Conservation (phyloP, 2,113 vertebrate genomes). For the Tauraco erythrolophus region DNA sequence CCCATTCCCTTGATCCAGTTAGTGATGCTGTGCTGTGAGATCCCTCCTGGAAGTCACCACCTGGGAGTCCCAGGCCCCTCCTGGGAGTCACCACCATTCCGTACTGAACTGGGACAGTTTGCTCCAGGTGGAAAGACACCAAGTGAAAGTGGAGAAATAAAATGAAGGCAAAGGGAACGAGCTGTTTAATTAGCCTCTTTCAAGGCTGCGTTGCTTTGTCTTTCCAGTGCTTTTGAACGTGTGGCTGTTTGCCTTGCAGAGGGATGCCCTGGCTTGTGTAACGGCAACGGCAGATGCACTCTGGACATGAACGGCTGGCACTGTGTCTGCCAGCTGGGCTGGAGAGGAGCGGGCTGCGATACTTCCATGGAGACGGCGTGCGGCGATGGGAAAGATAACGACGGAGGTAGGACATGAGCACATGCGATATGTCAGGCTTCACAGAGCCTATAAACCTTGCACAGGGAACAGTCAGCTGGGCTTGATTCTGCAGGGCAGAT, state of each 20-base stretch:
- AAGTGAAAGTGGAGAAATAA: neutral
- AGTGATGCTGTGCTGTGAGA: neutral
- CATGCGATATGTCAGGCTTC: neutral
- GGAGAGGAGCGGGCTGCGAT: constrained; percentile 95
- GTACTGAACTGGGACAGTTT: neutral
- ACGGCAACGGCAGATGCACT: constrained; percentile 96
- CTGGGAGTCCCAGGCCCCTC: neutral
- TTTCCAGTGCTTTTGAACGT: neutral
- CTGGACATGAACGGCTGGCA: constrained; percentile 97
- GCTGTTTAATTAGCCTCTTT: neutral
- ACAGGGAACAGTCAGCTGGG: neutral
- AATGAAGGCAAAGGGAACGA: neutral
- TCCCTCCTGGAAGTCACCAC: neutral
- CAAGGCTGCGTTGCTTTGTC: neutral
- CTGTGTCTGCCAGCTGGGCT: constrained; percentile 97
- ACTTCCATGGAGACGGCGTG: constrained; percentile 98
- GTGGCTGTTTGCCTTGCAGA: constrained; percentile 83
- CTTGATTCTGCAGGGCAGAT: constrained; percentile 19
- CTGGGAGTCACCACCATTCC: neutral
- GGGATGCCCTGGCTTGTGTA: constrained; percentile 96
- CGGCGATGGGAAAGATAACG: constrained; percentile 95
- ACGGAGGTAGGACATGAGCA: constrained; percentile 86
- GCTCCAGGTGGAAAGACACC: neutral
- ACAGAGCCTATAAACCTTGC: neutral
- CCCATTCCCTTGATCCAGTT: neutral